Base-by-base conservation (phyloP, 2,888 invertebrate genomes). In the Atethmia centrago region DNA sequence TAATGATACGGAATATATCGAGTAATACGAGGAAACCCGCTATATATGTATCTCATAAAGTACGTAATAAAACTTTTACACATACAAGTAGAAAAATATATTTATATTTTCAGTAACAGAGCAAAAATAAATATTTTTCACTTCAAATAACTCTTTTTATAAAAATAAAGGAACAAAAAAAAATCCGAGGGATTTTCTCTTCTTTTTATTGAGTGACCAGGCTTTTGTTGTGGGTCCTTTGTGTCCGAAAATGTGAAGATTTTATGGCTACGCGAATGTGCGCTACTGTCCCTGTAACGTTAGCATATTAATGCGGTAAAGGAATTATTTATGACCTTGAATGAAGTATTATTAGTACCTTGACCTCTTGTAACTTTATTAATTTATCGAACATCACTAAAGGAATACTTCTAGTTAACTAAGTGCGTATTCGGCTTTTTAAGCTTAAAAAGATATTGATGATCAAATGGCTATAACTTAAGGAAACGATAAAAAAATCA, bases 161-260 rank as follows among this genome's bases (percentile, higher is more conserved):
- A 79, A 80, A 84, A 79, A 84, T 77, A 89, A 82, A 83, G 69
- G 56, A 79, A 28, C 56, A 66, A 82, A 88, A 85, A 80, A 80
- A 77, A 4, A 9, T 87, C 77, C 72, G 63, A 76, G 74, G 85
- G 87, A 88, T 89, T 88, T 88, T 84, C 85, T 87, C 83, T 86
- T n/a, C n/a, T n/a, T n/a, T n/a, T n/a, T 85, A 88, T 89, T 90
- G 88, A 87, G 76, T 70, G 63, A 77, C 72, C 76, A 71, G 68
- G 81, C 86, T 84, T 86, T 91, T 90, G 89, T 89, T 85, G 81
- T 45, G 72, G 64, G 55, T 84, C 85, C 81, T 85, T 89, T 90
- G 90, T 89, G 83, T 80, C 75, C 68, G 71, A 77, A 83, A 83
- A 84, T 82, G 84, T 78, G 76, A 82, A 85, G 85, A 85, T 86